Percentiles rank a stretch among this genome's conserved stretches.
Conservation (phyloP, 2,113 vertebrate genomes). For the Hippotragus niger region DNA sequence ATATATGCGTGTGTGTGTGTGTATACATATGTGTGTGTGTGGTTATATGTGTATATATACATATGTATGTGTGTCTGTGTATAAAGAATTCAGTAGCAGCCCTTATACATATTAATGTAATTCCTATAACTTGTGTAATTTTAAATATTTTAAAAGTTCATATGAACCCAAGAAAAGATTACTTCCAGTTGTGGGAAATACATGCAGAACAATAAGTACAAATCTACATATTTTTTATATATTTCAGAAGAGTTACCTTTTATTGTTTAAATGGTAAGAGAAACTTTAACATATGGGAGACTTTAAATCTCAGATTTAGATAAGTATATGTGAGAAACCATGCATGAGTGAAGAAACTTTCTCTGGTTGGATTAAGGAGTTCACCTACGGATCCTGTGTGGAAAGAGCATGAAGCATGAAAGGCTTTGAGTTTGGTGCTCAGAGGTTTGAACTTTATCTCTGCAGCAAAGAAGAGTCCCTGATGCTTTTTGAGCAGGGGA, state of each 20-base stretch:
- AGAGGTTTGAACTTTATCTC: not conserved
- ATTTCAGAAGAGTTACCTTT: not conserved
- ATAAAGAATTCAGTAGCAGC: not conserved
- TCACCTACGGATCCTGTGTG: not conserved
- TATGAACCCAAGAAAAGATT: not conserved
- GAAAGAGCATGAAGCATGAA: not conserved
- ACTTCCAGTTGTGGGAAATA: not conserved
- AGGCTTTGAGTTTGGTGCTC: not conserved
- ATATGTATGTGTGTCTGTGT: not conserved
- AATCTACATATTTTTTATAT: not conserved
- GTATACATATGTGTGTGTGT: accelerated
- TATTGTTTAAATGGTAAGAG: not conserved
- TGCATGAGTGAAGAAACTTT: not conserved
- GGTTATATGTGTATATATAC: not conserved
- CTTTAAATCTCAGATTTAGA: not conserved
- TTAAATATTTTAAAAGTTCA: not conserved
- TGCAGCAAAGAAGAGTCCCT: not conserved
- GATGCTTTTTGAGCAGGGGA: not conserved
- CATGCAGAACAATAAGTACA: not conserved
- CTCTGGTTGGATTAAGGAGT: not conserved
- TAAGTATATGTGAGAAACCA: not conserved
- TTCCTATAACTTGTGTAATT: not conserved
- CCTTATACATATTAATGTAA: not conserved
- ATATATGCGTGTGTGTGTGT: too few relatives aligned
- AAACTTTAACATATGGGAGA: not conserved